Conservation (phyloP, 2,888 invertebrate genomes). For the Cinara cedri region DNA sequence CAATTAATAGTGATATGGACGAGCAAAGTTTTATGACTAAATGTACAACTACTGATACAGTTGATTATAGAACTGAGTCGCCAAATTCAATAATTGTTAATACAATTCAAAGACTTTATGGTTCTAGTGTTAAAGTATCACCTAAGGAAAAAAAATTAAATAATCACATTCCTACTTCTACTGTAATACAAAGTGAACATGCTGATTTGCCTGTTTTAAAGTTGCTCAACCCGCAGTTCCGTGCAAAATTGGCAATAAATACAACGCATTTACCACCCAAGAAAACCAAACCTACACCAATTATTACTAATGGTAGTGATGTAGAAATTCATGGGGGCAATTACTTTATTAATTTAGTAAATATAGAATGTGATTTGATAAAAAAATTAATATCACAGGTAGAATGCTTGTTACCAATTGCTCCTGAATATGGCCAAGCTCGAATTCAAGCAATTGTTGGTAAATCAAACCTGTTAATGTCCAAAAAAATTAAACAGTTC, state of each 20-base stretch:
- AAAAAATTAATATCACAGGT: conserved; percentile 50
- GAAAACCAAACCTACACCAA: conserved; percentile 22
- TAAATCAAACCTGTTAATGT: conserved; percentile 54
- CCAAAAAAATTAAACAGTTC: conserved; percentile 52
- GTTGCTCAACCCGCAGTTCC: conserved; percentile 51
- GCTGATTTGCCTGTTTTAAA: conserved; percentile 51
- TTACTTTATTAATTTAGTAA: conserved; percentile 53
- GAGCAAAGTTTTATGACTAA: conserved; percentile 43
- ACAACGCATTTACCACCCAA: conserved; percentile 11
- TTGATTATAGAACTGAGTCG: conserved; percentile 52
- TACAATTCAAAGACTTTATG: conserved; percentile 51
- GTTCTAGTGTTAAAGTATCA: conserved; percentile 51
- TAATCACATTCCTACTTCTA: conserved; percentile 42
- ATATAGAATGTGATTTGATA: conserved; percentile 49
- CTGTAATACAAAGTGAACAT: conserved; percentile 39
- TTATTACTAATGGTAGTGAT: conserved; percentile 8
- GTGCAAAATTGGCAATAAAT: conserved; percentile 46
- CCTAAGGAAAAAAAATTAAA: conserved; percentile 47
- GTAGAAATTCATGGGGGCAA: conserved; percentile 27
- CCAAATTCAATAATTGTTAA: conserved; percentile 43
- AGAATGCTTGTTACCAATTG: conserved; percentile 44
- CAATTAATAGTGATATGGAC: conserved; percentile 40
- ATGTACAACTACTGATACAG: conserved; percentile 46
- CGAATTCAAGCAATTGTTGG: conserved; percentile 54
- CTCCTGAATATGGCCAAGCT: conserved; percentile 42